phyloP scores from a whole-genome alignment of 1,140 invertebrate genomes.

The Ips typographus region DNA sequence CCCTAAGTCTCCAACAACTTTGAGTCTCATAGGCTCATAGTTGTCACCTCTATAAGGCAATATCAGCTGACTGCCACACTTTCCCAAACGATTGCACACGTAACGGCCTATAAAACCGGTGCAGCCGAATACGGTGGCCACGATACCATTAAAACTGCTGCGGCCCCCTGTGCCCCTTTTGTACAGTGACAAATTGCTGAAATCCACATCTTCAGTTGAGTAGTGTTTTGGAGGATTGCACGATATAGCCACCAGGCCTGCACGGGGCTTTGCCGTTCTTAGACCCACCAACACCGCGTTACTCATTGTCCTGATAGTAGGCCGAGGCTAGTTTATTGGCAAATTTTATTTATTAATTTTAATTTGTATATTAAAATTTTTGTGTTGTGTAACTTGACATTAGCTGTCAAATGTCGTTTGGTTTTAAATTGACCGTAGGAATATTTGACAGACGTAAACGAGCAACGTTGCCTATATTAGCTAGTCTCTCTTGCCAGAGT shows the following conservation, averaged over 20 bases:
- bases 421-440: no score
- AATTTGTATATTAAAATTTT: no score
- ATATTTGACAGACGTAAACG: no score
- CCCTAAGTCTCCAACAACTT: constrained; percentile 90
- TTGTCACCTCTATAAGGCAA: constrained; percentile 88
- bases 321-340: no score
- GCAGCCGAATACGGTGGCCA: constrained; percentile 95
- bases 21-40: constrained; percentile 74
- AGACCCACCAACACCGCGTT: constrained; percentile 14
- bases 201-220: constrained; percentile 42
- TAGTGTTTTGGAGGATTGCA: constrained; percentile 7
- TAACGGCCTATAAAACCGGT: constrained; percentile 85
- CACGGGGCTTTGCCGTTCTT: constrained; percentile 9
- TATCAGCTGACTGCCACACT: constrained; percentile 85
- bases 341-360: no score
- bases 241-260: constrained; percentile 5
- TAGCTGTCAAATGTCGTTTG: no score
- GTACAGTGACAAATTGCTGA: constrained; percentile 62
- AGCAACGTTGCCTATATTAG: no score
- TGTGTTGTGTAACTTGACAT: no score
- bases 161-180: constrained; percentile 91
- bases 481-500: no score
- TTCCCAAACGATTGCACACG: constrained; percentile 87
- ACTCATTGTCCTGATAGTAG: constrained; percentile 2
- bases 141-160: constrained; percentile 93